A percentile compares a stretch with the other conserved stretches of the same genome.
These are phyloP conservation scores for Rhinichthys klamathensis DNA, from an alignment of 2,113 vertebrate genomes.

Conservation along the genomic window DNA sequence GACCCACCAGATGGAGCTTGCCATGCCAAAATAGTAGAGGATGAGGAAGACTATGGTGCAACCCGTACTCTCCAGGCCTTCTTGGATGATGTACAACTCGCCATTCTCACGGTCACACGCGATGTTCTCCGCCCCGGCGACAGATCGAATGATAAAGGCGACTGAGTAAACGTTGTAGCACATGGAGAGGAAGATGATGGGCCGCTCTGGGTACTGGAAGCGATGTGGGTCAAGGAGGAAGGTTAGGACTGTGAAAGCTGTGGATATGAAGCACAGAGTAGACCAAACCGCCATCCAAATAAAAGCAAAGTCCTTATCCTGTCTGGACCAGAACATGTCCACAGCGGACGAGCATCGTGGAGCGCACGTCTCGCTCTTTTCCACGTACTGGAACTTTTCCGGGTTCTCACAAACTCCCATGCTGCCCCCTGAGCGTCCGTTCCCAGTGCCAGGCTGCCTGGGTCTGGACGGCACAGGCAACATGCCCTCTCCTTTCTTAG, in stretches of 20 bases:
- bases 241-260: slow-evolving; percentile 95
- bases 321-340: slow-evolving; percentile 93
- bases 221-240: slow-evolving; percentile 95
- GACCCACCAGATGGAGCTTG: slow-evolving; percentile 98
- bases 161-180: slow-evolving; percentile 97
- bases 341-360: slow-evolving; percentile 89
- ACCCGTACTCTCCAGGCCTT: slow-evolving; percentile 93
- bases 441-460: slow-evolving; percentile 70
- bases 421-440: slow-evolving; percentile 64
- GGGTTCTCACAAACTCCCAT: slow-evolving; percentile 86
- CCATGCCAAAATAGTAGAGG: slow-evolving; percentile 98
- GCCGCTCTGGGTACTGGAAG: slow-evolving; percentile 97
- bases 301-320: slow-evolving; percentile 96
- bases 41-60: slow-evolving; percentile 98
- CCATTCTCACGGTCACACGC: slow-evolving; percentile 93
- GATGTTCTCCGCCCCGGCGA: slow-evolving; percentile 91
- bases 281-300: slow-evolving; percentile 98
- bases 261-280: slow-evolving; percentile 93
- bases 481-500: slow-evolving; percentile 86
- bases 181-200: slow-evolving; percentile 99
- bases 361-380: slow-evolving; percentile 90
- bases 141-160: slow-evolving; percentile 94
- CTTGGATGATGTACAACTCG: slow-evolving; percentile 92
- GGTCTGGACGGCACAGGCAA: slow-evolving; percentile 82
- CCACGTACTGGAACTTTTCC: slow-evolving; percentile 94